Evolutionary conservation across 2,888 invertebrate species (phyloP), one percentile per base, ranked within the genome.

Genomic region (Andrena hattorfiana): DNA sequence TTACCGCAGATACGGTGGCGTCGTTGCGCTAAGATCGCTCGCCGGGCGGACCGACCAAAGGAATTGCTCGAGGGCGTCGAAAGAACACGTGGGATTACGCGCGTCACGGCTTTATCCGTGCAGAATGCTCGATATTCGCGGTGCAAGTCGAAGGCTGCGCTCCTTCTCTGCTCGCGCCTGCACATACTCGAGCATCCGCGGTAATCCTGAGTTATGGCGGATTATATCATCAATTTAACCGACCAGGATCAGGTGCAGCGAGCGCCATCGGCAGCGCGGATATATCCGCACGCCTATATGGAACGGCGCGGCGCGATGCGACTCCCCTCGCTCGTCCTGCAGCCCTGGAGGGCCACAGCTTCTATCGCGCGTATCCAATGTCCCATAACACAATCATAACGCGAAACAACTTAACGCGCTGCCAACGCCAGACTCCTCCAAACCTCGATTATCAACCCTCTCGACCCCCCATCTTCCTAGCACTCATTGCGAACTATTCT

Each of bases 131-230:
- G 79, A 70, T 76, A 79, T 75, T 42, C 59, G 71, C 28, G 76
- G 67, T 73, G 60, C 85, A 74, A 87, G 80, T 83, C 86, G 87
- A 83, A 81, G 81, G 74, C 51, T 59, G 60, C 66, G 77, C 62
- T 71, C 64, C 73, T 83, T 60, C 77, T 78, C 75, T 63, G 64
- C 77, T 74, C 62, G 77, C 82, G 76, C 83, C 80, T 73, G 67
- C 77, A 69, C 85, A 72, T 75, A 81, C 82, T 82, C 85, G 48
- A 66, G 77, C 83, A 81, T 85, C 74, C 78, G 81, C 77, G 89
- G 87, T 93, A 93, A 93, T 92, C 93, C 93, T 93, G 92, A 94
- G 92, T 94, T 93, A 94, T 92, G 89, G 90, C 85, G 92, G 94
- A 94, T 94, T 94, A 93, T 91, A 90, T 89, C 92, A 90, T 93